Evolutionary conservation across 2,797 vertebrate genomes (phyloP).

Genomic region (Bradypodion pumilum): DNA sequence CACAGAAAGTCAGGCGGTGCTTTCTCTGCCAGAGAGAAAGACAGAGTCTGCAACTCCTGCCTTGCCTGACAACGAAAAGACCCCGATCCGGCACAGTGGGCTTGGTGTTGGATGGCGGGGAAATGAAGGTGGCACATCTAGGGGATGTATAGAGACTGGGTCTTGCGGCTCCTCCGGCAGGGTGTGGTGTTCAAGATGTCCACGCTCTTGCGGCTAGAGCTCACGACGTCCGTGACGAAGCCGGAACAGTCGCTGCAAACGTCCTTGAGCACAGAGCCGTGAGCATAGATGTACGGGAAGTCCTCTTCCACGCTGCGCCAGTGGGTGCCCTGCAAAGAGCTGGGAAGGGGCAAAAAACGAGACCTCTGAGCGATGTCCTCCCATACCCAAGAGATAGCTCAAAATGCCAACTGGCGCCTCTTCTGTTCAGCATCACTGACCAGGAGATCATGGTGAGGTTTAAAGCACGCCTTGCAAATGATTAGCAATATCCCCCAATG

Average conservation of each 20-base stretch:
- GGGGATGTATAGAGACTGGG: conserved; percentile 70
- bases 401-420: background rate
- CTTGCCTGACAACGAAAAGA: background rate
- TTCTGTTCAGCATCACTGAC: background rate
- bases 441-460: too few relatives aligned
- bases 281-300: conserved; percentile 92
- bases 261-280: conserved; percentile 88
- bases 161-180: conserved; percentile 65
- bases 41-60: background rate
- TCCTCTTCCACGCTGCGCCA: conserved; percentile 89
- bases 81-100: background rate
- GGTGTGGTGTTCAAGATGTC: conserved; percentile 88
- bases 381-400: too few relatives aligned
- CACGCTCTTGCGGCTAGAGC: conserved; percentile 91
- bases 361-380: too few relatives aligned
- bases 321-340: conserved; percentile 83
- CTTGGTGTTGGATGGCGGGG: rapidly evolving
- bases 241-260: conserved; percentile 89
- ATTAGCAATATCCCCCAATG: too few relatives aligned
- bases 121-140: conserved; percentile 4
- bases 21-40: background rate
- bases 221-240: conserved; percentile 89
- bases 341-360: conserved; percentile 48
- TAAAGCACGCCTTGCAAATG: too few relatives aligned
- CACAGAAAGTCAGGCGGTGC: too few relatives aligned